These are phyloP conservation scores for Drosophila biarmipes DNA, from an alignment of 1,140 invertebrate genomes.

Conservation along the genomic window DNA sequence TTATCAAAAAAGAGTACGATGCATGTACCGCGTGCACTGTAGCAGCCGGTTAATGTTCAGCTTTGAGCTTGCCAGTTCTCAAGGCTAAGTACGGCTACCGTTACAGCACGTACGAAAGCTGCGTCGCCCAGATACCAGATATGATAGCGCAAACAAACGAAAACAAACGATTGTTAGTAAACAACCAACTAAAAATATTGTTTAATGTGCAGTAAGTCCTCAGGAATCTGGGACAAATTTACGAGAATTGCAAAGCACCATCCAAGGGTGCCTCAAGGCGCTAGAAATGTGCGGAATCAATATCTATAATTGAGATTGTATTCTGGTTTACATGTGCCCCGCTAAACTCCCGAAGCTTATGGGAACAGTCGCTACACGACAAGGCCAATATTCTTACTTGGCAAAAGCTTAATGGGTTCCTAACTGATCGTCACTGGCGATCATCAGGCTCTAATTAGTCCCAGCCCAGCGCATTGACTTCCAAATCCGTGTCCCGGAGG, in stretches of 20 bases:
- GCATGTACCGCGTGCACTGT: too few species aligned
- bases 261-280: background rate
- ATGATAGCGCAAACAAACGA: too few species aligned
- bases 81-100: too few species aligned
- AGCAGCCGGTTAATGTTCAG: too few species aligned
- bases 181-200: too few species aligned
- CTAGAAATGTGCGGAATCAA: background rate
- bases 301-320: background rate
- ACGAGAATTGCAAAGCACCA: background rate
- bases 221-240: background rate
- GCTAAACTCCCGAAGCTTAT: background rate
- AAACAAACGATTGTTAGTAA: too few species aligned
- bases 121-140: too few species aligned
- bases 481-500: too few species aligned
- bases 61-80: too few species aligned
- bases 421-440: background rate
- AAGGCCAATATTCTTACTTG: background rate
- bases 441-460: background rate
- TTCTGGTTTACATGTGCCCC: background rate
- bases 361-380: background rate
- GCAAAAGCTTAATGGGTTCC: background rate
- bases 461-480: too few species aligned
- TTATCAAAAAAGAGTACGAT: too few species aligned
- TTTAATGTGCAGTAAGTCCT: background rate
- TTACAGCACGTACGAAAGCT: too few species aligned